Conservation (phyloP, 2,113 vertebrate genomes). For the Anguilla rostrata region DNA sequence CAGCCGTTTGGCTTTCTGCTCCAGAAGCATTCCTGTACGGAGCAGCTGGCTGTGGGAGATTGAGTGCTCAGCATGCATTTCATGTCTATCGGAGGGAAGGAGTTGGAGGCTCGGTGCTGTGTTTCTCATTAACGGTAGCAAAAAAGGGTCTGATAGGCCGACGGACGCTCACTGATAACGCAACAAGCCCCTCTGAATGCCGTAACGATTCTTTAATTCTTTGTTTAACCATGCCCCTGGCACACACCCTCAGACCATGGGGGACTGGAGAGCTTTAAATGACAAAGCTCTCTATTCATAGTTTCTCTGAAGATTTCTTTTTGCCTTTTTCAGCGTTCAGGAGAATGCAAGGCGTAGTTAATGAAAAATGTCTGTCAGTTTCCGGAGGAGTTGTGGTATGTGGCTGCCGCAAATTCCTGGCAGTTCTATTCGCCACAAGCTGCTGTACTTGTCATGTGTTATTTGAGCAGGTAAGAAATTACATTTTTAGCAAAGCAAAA, state of each 20-base stretch:
- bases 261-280: not conserved
- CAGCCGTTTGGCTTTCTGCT: not conserved
- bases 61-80: not conserved
- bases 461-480: not conserved
- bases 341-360: not conserved
- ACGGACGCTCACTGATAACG: not conserved
- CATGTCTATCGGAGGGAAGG: not conserved
- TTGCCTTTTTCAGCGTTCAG: not conserved
- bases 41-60: not conserved
- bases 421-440: not conserved
- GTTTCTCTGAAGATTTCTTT: not conserved
- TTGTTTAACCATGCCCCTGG: not conserved
- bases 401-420: not conserved
- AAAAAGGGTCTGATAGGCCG: not conserved
- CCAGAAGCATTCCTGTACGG: not conserved
- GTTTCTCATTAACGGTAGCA: not conserved
- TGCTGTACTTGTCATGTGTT: not conserved
- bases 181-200: not conserved
- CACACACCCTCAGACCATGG: not conserved
- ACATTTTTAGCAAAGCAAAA: not conserved
- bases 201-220: not conserved
- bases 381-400: not conserved
- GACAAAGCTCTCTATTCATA: not conserved
- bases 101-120: not conserved
- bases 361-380: not conserved